Base-by-base conservation (phyloP, 2,797 vertebrate species). In the Gila robusta region DNA sequence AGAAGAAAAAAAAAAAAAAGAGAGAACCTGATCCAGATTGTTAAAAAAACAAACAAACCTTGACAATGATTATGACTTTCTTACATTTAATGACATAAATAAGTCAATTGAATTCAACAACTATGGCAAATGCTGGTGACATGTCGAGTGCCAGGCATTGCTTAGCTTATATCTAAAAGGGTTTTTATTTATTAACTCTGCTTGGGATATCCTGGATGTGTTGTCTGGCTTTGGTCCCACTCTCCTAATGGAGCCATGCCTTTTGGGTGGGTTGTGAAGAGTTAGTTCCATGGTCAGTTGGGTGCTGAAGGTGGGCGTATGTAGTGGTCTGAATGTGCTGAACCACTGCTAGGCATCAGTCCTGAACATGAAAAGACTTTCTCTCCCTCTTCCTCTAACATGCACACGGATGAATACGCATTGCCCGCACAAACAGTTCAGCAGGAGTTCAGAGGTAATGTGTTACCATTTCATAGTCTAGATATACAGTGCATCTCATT, bases 261-360 rank as follows among this genome's bases (percentile, higher is more conserved):
- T 77, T 67, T 77, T 77, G 62, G 62, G 47, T 77, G 44, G 10
- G 47, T 77, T 84, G 5, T 76, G 28, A 49, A 37, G 56, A 26
- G 54, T 26, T 84, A 74, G 59, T 66, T 76, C 64, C 62, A 49
- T 78, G 76, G 14, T 70, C 11, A n/a, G 76, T 52, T 17, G 79
- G 71, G 35, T 41, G 64, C 41, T 67, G 37, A 82, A 82, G 62
- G 80, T 87, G 86, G 83, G 84, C 71, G 73, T 83, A 82, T 81
- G 78, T 62, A 66, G 80, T 84, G 82, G 86, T 73, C 84, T 79
- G 81, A 79, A 79, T 86, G 84, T 79, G 64, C 56, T 78, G 11
- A 69, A 91, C 92, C 90, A 82, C 86, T 85, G 66, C 73, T 87
- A 91, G 91, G 89, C 90, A 91, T 91, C 91, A 71, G 87, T 87